Base-by-base conservation (phyloP, 2,888 invertebrate species). In the Heliconius erato region DNA sequence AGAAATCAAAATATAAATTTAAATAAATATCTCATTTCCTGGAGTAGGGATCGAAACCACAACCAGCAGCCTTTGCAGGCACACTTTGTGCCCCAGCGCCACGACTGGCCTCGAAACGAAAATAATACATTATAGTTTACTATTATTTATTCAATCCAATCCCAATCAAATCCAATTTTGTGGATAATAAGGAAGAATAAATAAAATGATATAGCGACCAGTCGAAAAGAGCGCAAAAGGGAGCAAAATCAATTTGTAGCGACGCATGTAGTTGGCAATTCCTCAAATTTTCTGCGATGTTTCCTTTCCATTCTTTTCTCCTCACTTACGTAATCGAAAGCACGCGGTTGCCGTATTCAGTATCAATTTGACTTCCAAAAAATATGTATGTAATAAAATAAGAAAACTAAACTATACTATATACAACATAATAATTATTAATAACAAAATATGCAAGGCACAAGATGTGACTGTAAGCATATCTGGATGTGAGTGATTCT, bases 261-360 rank as follows among this genome's bases (percentile, higher is more conserved):
- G 92, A 92, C 92, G 92, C 93, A 90, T 93, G 87, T 90, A 92
- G 89, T 94, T 94, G 95, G 94, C 95, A 94, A 93, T 94, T 94
- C 94, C 93, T 94, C 95, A 94, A 94, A 92, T 91, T 92, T 90
- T 89, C 91, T 92, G 91, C 93, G 93, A 93, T 93, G 92, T 92
- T 92, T 92, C 89, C 87, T 88, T 88, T 89, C 86, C 88, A 90
- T 86, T 86, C 84, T 88, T 91, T 91, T 89, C 88, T 88, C 88
- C 76, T 28, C 76, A 86, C 85, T 93, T 92, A 91, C 89, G 88
- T 91, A 92, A 92, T 89, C 86, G 88, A 87, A 82, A 87, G 85
- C 85, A 85, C 84, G 85, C 84, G 85, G 85, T 86, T 84, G 84
- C 88, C 88, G 87, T 88, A 89, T 90, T 87, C 87, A 86, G 86